Base-by-base conservation (phyloP, 2,113 vertebrate genomes). In the Oceanites oceanicus region DNA sequence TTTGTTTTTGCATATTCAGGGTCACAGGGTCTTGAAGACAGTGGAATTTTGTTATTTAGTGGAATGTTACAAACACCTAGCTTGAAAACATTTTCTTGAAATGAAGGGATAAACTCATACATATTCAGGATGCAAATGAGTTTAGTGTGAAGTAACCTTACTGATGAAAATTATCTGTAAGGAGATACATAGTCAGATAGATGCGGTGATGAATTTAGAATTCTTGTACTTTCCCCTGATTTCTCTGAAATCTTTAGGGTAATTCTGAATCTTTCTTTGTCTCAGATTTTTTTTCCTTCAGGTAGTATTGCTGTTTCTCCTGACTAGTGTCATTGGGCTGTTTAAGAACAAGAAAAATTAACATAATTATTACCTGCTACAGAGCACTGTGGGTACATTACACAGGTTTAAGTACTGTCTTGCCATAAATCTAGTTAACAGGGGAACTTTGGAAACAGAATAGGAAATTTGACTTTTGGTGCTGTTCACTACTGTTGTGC, bases 151-250 rank as follows among this genome's bases (percentile, higher is more conserved):
- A 62, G 44, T 47, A 86, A 44, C 12, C 17, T 45, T 34, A 50
- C 25, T 84, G 21, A 34, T 75, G 5, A 61, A 49, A 47, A 26
- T 58, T 4, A n/a, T 29, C 27, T 58, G 9, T 44, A 45, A 61
- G 49, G 36, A 44, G 14, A 58, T 42, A 29, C 0, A 0, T 34
- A 40, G 29, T 62, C 15, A 1, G 7, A 11, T 65, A 66, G 21
- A 61, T 85, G 27, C 45, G 4, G 20, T 89, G 34, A 76, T 87
- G 3, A 55, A n/a, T 84, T 76, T 36, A 47, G 15, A 84, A 45
- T 80, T 82, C 19, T 36, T 91, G 34, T 12, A 9, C 7, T 44
- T 68, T 45, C 20, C n/a, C 6, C 23, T 44, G 2, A 77, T 55
- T 75, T 23, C 17, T 83, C 22, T 86, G 42, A 50, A 76, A 77